Percentiles rank a stretch among this genome's conserved stretches.
Evolutionary conservation across 1,140 invertebrate genomes (phyloP).

Genomic region (Phocides pigmalion): DNA sequence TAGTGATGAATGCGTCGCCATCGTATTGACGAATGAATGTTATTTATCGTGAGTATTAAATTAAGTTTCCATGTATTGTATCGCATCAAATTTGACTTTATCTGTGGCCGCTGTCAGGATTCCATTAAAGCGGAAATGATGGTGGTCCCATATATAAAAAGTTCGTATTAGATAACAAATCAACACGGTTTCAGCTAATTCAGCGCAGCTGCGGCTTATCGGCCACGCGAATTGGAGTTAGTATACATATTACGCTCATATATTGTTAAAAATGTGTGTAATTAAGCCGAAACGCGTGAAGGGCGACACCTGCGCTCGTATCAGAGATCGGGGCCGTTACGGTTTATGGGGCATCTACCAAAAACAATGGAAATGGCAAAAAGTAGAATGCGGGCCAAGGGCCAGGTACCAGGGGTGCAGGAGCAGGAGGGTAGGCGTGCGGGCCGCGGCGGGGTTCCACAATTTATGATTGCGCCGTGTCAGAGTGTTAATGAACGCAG

Average conservation of each 20-base stretch:
- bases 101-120: slow-evolving; percentile 51
- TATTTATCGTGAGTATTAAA: slow-evolving; percentile 52
- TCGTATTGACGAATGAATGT: slow-evolving; percentile 57
- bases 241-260: slow-evolving; percentile 40
- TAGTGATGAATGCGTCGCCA: slow-evolving; percentile 47
- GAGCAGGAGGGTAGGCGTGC: slow-evolving; percentile 57
- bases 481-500: slow-evolving; percentile 81
- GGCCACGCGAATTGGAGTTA: slow-evolving; percentile 52
- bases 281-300: slow-evolving; percentile 76
- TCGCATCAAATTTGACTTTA: slow-evolving; percentile 47
- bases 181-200: slow-evolving; percentile 57
- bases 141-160: slow-evolving; percentile 44
- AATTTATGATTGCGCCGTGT: slow-evolving; percentile 82
- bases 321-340: slow-evolving; percentile 71
- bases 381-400: slow-evolving; percentile 69
- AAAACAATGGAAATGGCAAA: slow-evolving; percentile 81
- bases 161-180: slow-evolving; percentile 50
- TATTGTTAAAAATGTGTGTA: slow-evolving; percentile 68
- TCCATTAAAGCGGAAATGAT: slow-evolving; percentile 50
- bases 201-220: slow-evolving; percentile 65
- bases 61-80: slow-evolving; percentile 52
- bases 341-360: slow-evolving; percentile 70
- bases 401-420: slow-evolving; percentile 61
- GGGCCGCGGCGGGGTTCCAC: slow-evolving; percentile 72
- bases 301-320: slow-evolving; percentile 73